Base-by-base conservation (phyloP, 2,888 invertebrate species). In the Zaprionus obscuricornis region DNA sequence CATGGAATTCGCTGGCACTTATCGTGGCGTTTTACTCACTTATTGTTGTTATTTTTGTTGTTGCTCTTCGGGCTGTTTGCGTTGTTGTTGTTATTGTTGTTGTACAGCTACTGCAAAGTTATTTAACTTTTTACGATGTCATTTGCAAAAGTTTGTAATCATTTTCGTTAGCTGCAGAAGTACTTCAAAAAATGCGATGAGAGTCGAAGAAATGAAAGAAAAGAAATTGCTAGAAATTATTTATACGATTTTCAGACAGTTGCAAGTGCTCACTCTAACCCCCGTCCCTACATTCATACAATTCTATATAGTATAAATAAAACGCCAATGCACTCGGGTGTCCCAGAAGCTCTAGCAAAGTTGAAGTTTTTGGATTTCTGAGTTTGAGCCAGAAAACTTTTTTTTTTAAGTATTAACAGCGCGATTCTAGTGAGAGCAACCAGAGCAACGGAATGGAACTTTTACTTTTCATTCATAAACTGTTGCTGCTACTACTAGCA, bases 111-210 rank as follows among this genome's bases (percentile, higher is more conserved):
- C n/a, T 40, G 27, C 11, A 75, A 74, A 81, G 63, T 81, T 85
- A 60, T 68, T 85, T 83, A 78, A 85, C 64, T 83, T 82, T 73
- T 79, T 83, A 66, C 79, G 79, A 75, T 75, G 85, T 83, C 85
- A 78, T 85, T 81, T 75, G 60, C 55, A 46, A 64, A 81, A 85
- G 83, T 85, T 83, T 83, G 73, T 67, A 75, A 75, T 75, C 81
- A 77, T 84, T 73, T 83, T 82, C 69, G 69, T 78, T 75, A 66
- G 55, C n/a, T 70, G 60, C 59, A 65, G n/a, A n/a, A n/a, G 52
- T 60, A 62, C 71, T 74, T 76, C 51, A 74, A 65, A 66, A 74
- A 46, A 59, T 59, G 45, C 58, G 51, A 55, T 55, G 67, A 50
- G 56, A 54, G 55, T 20, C 71, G 45, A 26, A 3, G 8, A 24